A percentile compares a stretch with the other conserved stretches of the same genome.
Conservation (phyloP, 2,888 invertebrate species). For the Fabriciana adippe region DNA sequence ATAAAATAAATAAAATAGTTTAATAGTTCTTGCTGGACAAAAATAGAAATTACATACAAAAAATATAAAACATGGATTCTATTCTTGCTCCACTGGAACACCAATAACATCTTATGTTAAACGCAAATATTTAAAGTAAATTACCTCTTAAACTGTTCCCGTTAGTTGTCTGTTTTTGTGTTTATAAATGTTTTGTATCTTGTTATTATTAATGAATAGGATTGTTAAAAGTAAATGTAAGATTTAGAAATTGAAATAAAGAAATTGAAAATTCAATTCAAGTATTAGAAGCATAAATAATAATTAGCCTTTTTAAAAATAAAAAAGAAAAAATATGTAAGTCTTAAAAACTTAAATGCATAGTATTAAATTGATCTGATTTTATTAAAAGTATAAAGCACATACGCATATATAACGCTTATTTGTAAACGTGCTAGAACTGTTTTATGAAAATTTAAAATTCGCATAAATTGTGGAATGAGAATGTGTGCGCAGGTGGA, state of each 20-base stretch:
- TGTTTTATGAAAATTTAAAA: constrained; percentile 16
- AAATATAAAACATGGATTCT: constrained; percentile 13
- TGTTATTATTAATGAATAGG: neutral
- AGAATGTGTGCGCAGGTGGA: constrained; percentile 87
- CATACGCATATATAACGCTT: too few relatives aligned
- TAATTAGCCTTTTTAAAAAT: too few relatives aligned
- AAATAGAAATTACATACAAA: constrained; percentile 24
- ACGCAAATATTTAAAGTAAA: constrained; percentile 30
- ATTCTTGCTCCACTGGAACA: constrained; percentile 48
- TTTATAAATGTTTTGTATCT: constrained; percentile 24
- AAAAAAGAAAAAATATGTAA: too few relatives aligned
- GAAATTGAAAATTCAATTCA: too few relatives aligned
- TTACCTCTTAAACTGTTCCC: constrained; percentile 18
- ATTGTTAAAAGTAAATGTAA: too few relatives aligned
- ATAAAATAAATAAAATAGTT: constrained; percentile 34
- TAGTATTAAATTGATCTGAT: too few relatives aligned
- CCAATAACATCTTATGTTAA: constrained; percentile 39
- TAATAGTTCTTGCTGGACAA: constrained; percentile 38
- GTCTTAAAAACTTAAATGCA: too few relatives aligned
- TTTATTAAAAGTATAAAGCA: too few relatives aligned
- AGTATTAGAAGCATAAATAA: too few relatives aligned
- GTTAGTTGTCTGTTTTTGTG: constrained; percentile 31
- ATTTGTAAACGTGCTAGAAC: neutral
- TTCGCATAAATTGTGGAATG: constrained; percentile 41
- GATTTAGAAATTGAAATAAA: too few relatives aligned